These are phyloP conservation scores for Malthinus flaveolus DNA, from an alignment of 2,888 invertebrate species.

Conservation along the genomic window DNA sequence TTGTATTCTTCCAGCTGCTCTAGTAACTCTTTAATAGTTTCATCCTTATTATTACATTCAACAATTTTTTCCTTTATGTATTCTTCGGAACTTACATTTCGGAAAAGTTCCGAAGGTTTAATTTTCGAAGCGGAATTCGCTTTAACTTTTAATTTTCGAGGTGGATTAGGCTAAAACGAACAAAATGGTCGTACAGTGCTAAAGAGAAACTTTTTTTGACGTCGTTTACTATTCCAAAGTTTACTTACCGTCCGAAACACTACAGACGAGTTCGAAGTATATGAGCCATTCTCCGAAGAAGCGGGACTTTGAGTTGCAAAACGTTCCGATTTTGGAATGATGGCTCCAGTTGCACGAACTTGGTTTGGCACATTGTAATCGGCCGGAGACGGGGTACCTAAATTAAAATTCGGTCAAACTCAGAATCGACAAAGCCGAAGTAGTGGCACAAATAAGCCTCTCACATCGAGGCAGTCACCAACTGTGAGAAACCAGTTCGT, in stretches of 20 bases:
- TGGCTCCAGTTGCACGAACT: conserved; percentile 50
- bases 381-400: conserved; percentile 58
- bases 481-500: neutral
- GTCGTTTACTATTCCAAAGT: neutral
- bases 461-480: conserved; percentile 5
- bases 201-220: neutral
- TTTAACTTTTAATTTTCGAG: conserved; percentile 37
- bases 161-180: conserved; percentile 43
- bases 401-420: conserved; percentile 42
- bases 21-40: conserved; percentile 55
- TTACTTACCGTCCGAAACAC: conserved; percentile 52
- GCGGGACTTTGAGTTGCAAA: conserved; percentile 51
- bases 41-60: conserved; percentile 60
- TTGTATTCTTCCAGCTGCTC: conserved; percentile 59
- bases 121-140: conserved; percentile 28
- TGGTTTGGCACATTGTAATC: conserved; percentile 57
- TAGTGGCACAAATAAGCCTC: conserved; percentile 14
- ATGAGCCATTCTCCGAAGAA: conserved; percentile 39
- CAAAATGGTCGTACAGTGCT: neutral
- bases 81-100: conserved; percentile 44
- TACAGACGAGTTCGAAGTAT: conserved; percentile 36
- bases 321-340: conserved; percentile 51
- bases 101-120: conserved; percentile 28
- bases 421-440: neutral
- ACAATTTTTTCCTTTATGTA: conserved; percentile 57